Base-by-base conservation (phyloP, 23 tunicate species). In the Diplosoma virens region DNA sequence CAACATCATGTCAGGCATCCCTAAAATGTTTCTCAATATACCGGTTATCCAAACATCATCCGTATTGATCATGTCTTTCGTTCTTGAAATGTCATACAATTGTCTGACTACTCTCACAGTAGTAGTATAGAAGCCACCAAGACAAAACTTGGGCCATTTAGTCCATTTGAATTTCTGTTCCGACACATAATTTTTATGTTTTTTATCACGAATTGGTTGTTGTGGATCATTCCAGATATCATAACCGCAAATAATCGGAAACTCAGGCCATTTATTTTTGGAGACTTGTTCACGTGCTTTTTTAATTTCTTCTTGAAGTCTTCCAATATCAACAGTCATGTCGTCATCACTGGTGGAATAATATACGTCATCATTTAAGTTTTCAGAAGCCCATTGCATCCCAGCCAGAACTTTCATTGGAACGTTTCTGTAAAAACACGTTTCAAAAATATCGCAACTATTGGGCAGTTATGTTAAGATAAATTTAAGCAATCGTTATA, bases 31-130 rank as follows among this genome's bases (percentile, higher is more conserved):
- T n/a, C 75, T n/a, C 53, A 34, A 23, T 16, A 68, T 41, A n/a
- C 75, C 75, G 14, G 75, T 68, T 16, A 68, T 68, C 75, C 52
- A 68, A 33, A 68, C 75, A 21, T 68, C 75, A 27, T 68, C 75
- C 3, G 75, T 68, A 6, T 23, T 68, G 35, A 68, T 34, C 11
- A 32, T 6, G 21, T 52, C 7, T 5, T 20, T 28, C 21, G 75
- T 68, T 36, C 53, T 37, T 37, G 75, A 68, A 33, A 68, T 37
- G 18, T 68, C 75, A 14, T 18, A 68, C 52, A 68, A 36, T 41
- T 68, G 75, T 6, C 53, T 21, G 4, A 36, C 23, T 3, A 68
- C 75, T 4, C 53, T 35, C 3, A 68, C 75, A 23, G 53, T 68
- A 11, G 75, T 35, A 21, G 75, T 36, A 25, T 68, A 68, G 53